These are phyloP conservation scores for Patella vulgata DNA, from an alignment of 1,140 invertebrate genomes.

Conservation along the genomic window DNA sequence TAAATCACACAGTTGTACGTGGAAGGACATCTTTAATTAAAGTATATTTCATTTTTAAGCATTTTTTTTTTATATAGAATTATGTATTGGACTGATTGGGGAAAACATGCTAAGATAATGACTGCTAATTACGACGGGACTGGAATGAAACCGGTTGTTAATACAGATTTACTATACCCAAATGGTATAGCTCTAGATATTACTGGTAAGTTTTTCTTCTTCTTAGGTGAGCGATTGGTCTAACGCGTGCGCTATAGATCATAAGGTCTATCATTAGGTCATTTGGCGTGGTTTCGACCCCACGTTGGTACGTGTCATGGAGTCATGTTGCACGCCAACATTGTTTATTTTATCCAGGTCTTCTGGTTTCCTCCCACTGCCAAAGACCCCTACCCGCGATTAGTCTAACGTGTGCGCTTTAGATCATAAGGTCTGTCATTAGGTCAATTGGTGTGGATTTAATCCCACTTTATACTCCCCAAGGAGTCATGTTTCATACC, in stretches of 20 bases:
- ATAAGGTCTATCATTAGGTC: no score
- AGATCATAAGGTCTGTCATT: no score
- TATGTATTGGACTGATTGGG: conserved; percentile 70
- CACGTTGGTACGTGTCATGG: not conserved
- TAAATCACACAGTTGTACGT: no score
- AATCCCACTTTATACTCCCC: no score
- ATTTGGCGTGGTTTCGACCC: no score
- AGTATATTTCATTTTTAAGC: no score
- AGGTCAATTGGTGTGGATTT: not conserved
- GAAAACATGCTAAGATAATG: conserved; percentile 64
- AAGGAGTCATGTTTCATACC: no score
- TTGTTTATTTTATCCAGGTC: no score
- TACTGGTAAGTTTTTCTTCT: conserved; percentile 23
- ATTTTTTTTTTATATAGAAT: conserved; percentile 41
- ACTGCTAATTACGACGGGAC: conserved; percentile 65
- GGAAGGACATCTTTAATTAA: no score
- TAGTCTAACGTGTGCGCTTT: no score
- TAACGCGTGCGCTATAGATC: not conserved
- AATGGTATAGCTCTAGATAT: conserved; percentile 76
- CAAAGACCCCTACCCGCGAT: no score
- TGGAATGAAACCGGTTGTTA: conserved; percentile 66
- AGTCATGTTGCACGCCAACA: not conserved
- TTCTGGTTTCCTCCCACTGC: no score
- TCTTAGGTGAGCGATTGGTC: not conserved
- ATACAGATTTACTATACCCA: conserved; percentile 70